These are phyloP conservation scores for Amphibalanus amphitrite DNA, from an alignment of 1,140 invertebrate genomes.

Conservation along the genomic window DNA sequence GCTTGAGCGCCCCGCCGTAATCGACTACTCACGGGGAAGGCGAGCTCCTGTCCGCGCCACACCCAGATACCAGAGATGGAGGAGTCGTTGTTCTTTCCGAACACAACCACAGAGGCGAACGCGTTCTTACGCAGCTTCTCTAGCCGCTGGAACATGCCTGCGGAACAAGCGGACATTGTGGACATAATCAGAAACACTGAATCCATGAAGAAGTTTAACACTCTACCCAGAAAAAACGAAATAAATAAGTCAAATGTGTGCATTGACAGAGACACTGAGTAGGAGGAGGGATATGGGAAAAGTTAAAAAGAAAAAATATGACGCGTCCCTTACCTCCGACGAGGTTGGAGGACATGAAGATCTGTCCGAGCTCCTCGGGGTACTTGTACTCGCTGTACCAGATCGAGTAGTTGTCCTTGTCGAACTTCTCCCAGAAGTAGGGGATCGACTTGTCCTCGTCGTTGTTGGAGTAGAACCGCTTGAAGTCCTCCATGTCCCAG, in stretches of 20 bases:
- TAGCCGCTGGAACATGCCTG: slow-evolving; percentile 89
- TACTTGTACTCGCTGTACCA: slow-evolving; percentile 91
- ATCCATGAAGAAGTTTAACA: too few relatives aligned
- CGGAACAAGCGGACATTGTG: too few relatives aligned
- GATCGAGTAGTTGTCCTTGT: slow-evolving; percentile 89
- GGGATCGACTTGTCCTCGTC: slow-evolving; percentile 83
- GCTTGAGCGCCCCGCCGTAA: too few relatives aligned
- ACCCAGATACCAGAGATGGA: slow-evolving; percentile 54
- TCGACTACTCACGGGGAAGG: slow-evolving; percentile 49
- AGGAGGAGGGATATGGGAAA: too few relatives aligned
- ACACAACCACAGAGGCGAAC: slow-evolving; percentile 83
- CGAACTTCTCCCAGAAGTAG: slow-evolving; percentile 98
- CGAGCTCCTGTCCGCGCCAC: slow-evolving; percentile 85
- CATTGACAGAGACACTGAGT: too few relatives aligned
- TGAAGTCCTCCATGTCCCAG: slow-evolving; percentile 95
- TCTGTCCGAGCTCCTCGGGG: slow-evolving; percentile 72
- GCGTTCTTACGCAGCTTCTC: slow-evolving; percentile 95
- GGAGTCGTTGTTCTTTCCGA: slow-evolving; percentile 81
- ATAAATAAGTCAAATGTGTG: too few relatives aligned
- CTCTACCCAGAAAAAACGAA: too few relatives aligned
- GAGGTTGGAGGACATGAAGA: slow-evolving; percentile 93
- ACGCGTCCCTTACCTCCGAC: slow-evolving; percentile 46
- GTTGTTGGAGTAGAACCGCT: slow-evolving; percentile 92
- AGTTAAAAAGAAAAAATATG: too few relatives aligned
- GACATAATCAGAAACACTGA: too few relatives aligned